A percentile compares a stretch with the other conserved stretches of the same genome.
Conservation (phyloP, 2,888 invertebrate species). For the Shargacucullia verbasci region DNA sequence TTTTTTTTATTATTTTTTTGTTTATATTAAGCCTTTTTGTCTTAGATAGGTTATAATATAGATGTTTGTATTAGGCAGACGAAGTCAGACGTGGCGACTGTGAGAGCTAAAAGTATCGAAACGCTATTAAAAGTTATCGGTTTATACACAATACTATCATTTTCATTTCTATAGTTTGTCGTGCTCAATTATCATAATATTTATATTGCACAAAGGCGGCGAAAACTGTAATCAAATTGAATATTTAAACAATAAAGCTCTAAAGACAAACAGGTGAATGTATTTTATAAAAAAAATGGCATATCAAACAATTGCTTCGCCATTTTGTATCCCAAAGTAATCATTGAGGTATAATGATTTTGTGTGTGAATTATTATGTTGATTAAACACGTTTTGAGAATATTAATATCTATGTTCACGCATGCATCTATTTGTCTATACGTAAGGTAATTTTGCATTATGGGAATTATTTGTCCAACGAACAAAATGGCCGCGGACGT, state of each 20-base stretch:
- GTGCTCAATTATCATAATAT: conserved; percentile 66
- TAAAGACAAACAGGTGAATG: conserved; percentile 57
- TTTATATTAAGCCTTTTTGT: conserved; percentile 77
- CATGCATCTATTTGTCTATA: conserved; percentile 77
- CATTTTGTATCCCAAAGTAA: conserved; percentile 57
- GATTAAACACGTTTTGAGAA: conserved; percentile 56
- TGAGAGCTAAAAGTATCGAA: conserved; percentile 56
- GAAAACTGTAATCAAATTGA: conserved; percentile 49
- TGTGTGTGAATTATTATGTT: conserved; percentile 56
- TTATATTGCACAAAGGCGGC: conserved; percentile 59
- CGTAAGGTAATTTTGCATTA: conserved; percentile 69
- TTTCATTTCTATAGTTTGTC: conserved; percentile 59
- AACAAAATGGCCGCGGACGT: conserved; percentile 53
- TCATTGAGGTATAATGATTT: conserved; percentile 42
- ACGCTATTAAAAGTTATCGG: conserved; percentile 47
- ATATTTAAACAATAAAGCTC: conserved; percentile 38
- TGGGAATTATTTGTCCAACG: conserved; percentile 71
- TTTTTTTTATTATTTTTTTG: conserved; percentile 54
- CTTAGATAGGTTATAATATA: conserved; percentile 85
- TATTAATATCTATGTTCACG: conserved; percentile 61
- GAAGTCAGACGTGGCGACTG: conserved; percentile 63
- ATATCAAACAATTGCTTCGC: conserved; percentile 65
- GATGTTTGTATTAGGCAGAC: conserved; percentile 80
- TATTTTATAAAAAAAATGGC: conserved; percentile 56
- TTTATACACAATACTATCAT: conserved; percentile 34